A percentile compares a stretch with the other conserved stretches of the same genome.
Evolutionary conservation across 2,888 invertebrate genomes (phyloP).

Genomic region (Ormyrus rosae): DNA sequence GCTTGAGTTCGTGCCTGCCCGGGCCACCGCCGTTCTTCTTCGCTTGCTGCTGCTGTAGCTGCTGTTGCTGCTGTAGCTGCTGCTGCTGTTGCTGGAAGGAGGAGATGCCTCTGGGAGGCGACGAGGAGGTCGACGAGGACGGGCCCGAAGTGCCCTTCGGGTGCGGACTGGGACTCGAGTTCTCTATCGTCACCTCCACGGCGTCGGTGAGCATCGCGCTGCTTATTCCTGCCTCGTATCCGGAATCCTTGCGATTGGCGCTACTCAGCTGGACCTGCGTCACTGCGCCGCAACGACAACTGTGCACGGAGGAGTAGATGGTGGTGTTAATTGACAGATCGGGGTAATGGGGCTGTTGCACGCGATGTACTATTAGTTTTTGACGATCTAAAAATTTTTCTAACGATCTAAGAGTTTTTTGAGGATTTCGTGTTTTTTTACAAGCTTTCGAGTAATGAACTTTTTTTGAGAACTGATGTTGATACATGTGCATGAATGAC

Average conservation of each 20-base stretch:
- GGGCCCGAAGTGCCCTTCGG: constrained; percentile 71
- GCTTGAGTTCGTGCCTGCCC: constrained; percentile 70
- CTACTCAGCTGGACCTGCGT: constrained; percentile 67
- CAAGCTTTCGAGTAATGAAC: no score
- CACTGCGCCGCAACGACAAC: constrained; percentile 68
- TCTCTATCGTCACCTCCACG: constrained; percentile 54
- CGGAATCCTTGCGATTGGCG: constrained; percentile 67
- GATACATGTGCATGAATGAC: no score
- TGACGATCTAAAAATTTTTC: no score
- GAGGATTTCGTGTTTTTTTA: no score
- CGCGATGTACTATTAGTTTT: no score
- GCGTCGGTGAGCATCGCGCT: constrained; percentile 63
- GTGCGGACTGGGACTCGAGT: constrained; percentile 72
- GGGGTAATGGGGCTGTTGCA: no score
- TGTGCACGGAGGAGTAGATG: constrained; percentile 22
- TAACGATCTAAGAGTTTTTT: no score
- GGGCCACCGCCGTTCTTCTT: constrained; percentile 70
- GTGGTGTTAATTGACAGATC: no score
- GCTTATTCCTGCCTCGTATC: constrained; percentile 70
- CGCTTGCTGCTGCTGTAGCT: background rate
- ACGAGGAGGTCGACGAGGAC: constrained; percentile 72
- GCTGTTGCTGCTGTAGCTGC: no score
- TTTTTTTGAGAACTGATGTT: no score
- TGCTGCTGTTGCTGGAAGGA: background rate
- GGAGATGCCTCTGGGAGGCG: constrained; percentile 62